A percentile compares a stretch with the other conserved stretches of the same genome.
Evolutionary conservation across 2,888 invertebrate genomes (phyloP).

Genomic region (Cyclophora albipunctata): DNA sequence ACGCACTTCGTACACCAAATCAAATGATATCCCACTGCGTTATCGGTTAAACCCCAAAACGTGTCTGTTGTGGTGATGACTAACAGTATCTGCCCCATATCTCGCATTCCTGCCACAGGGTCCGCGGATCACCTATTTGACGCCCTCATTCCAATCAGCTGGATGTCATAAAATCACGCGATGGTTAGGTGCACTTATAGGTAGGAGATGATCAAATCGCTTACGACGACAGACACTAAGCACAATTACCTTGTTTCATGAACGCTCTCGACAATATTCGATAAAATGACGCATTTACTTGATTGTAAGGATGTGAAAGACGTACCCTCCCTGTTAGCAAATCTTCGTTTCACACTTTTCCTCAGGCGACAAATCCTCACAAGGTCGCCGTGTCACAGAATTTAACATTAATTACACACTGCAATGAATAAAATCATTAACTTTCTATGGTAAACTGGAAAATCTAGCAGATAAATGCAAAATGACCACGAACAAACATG

Average conservation of each 20-base stretch:
- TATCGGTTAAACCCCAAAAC: constrained; percentile 44
- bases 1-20: constrained; percentile 37
- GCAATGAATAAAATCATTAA: constrained; percentile 55
- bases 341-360: constrained; percentile 64
- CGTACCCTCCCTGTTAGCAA: constrained; percentile 74
- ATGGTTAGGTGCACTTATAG: constrained; percentile 22
- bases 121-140: constrained; percentile 39
- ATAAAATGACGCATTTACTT: constrained; percentile 75
- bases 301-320: constrained; percentile 68
- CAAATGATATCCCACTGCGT: constrained; percentile 34
- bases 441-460: constrained; percentile 61
- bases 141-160: constrained; percentile 69
- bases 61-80: constrained; percentile 62
- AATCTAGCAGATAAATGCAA: constrained; percentile 69
- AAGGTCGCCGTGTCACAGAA: constrained; percentile 65
- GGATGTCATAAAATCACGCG: constrained; percentile 45
- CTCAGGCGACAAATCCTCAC: constrained; percentile 66
- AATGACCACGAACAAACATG: constrained; percentile 76
- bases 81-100: constrained; percentile 62
- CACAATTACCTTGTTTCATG: constrained; percentile 37
- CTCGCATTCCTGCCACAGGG: constrained; percentile 44
- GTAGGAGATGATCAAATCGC: constrained; percentile 3
- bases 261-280: constrained; percentile 52
- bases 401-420: constrained; percentile 73
- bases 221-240: constrained; percentile 21